Evolutionary conservation across 2,888 invertebrate genomes (phyloP).

Genomic region (Rhopalosiphum nymphaeae): DNA sequence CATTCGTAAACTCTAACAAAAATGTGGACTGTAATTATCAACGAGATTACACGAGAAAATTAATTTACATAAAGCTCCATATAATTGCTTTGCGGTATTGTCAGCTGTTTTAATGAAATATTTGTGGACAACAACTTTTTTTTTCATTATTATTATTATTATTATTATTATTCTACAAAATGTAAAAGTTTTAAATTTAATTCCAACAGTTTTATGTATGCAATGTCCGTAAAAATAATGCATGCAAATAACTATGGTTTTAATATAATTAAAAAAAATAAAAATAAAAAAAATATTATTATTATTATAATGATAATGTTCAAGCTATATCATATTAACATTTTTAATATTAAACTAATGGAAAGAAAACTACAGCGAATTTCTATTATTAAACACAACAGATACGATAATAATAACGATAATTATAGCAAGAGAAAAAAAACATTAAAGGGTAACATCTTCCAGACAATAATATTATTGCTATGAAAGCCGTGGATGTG

Average conservation of each 20-base stretch:
- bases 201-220: neutral
- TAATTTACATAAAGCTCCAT: constrained; percentile 46
- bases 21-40: constrained; percentile 18
- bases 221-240: neutral
- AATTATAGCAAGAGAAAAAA: neutral
- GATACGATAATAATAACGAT: neutral
- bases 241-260: constrained; percentile 15
- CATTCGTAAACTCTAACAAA: constrained; percentile 30
- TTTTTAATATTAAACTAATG: neutral
- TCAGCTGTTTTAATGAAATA: constrained; percentile 30
- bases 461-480: neutral
- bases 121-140: neutral
- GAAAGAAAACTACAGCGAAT: neutral
- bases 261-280: neutral
- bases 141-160: neutral
- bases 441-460: neutral
- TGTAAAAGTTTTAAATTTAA: neutral
- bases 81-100: constrained; percentile 8
- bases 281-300: too few relatives aligned
- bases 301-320: neutral
- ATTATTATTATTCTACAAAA: neutral
- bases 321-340: neutral
- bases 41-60: neutral
- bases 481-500: neutral
- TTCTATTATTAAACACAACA: neutral